Evolutionary conservation across 2,113 vertebrate genomes (phyloP).

Genomic region (Melanostigma gelatinosum): DNA sequence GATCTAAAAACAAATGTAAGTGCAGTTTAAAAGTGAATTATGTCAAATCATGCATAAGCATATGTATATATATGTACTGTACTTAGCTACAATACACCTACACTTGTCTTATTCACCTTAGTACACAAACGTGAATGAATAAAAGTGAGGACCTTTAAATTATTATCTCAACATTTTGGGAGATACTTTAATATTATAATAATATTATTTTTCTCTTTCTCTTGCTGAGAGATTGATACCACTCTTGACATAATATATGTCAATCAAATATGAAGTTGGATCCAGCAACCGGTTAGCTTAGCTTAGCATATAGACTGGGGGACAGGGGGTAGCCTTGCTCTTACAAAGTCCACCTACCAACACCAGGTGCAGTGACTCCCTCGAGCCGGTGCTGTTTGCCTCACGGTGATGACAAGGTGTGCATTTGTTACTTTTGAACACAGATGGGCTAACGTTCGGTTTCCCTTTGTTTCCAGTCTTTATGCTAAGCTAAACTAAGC

Average conservation of each 20-base stretch:
- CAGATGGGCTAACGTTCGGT: neutral
- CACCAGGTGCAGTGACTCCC: neutral
- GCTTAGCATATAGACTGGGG: slow-evolving; percentile 2
- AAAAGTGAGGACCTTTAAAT: neutral
- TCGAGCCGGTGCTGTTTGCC: neutral
- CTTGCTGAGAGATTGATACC: neutral
- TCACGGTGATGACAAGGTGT: neutral
- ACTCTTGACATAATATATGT: neutral
- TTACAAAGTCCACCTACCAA: neutral
- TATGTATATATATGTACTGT: neutral
- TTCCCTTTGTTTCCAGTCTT: neutral
- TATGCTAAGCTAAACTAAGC: neutral
- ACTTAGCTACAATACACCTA: neutral
- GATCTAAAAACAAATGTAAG: neutral
- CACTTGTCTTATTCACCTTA: neutral
- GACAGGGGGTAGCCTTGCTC: neutral
- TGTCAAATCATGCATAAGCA: neutral
- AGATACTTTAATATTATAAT: neutral
- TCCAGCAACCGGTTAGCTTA: neutral
- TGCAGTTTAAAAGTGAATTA: neutral
- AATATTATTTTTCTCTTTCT: neutral
- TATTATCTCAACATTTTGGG: neutral
- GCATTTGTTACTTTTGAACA: neutral
- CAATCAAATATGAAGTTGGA: neutral
- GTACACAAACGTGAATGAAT: no score